Evolutionary conservation across 1,140 invertebrate species (phyloP).

Genomic region (Gryon sp.): DNA sequence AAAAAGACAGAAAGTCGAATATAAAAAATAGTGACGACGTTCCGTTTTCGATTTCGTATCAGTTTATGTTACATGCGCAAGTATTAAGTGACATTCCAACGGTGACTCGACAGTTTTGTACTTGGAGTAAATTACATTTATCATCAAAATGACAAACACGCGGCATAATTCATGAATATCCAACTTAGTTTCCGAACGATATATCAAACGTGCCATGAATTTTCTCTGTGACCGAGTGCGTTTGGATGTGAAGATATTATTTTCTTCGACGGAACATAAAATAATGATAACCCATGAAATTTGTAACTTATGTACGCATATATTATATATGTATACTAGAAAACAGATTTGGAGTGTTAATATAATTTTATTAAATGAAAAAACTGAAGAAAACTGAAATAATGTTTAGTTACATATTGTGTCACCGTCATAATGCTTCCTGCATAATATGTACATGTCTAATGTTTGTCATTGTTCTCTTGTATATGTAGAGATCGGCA

Average conservation of each 20-base stretch:
- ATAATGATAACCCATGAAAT: constrained; percentile 16
- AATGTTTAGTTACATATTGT: no score
- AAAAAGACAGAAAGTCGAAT: no score
- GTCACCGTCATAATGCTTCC: no score
- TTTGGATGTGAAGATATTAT: background rate
- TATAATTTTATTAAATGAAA: no score
- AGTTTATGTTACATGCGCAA: constrained; percentile 27
- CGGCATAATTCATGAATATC: constrained; percentile 45
- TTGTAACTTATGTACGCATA: constrained; percentile 13
- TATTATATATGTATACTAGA: constrained; percentile 50
- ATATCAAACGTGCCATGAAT: constrained; percentile 43
- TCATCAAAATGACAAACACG: constrained; percentile 44
- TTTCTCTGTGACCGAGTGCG: constrained; percentile 24
- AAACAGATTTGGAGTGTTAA: no score
- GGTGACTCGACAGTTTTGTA: constrained; percentile 44
- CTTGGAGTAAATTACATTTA: constrained; percentile 49
- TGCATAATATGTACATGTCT: no score
- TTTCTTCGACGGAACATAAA: constrained; percentile 9
- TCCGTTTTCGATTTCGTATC: no score
- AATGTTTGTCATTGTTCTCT: no score
- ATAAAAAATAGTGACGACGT: no score
- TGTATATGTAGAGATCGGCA: no score
- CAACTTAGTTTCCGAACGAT: constrained; percentile 46
- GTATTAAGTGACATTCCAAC: constrained; percentile 23
- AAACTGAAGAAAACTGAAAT: no score